Evolutionary conservation across 2,888 invertebrate species (phyloP), one percentile per base, ranked within the genome.

Genomic region (Philopedon plagiatum): DNA sequence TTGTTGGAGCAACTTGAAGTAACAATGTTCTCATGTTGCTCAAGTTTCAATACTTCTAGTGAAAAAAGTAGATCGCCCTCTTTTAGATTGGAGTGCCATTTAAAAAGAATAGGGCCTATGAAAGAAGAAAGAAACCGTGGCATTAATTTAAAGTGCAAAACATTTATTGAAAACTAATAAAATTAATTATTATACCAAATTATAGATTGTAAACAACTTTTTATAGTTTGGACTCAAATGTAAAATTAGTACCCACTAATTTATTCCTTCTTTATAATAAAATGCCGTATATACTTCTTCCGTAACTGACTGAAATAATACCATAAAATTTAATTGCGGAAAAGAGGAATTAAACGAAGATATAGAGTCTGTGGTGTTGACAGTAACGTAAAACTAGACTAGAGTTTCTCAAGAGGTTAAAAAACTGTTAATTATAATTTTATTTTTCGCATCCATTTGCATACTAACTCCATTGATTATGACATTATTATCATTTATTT

Each of bases 351-450:
- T 54, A 29, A 26, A 54, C 13, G 18, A 29, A 18, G 29, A 29
- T 26, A 13, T 29, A 7, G 18, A 13, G 9, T 8, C 29, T 29
- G 3, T 54, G 9, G 18, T 29, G 51, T 54, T 15, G 29, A 54
- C 51, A 54, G 29, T 15, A 18, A 26, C 8, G 9, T 54, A 54
- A 54, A 54, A 54, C 29, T 54, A 54, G 51, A 54, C 18, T 54
- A 29, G 8, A 29, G 18, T 21, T 54, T 54, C 51, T 13, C 51
- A 46, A 23, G 51, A 54, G 51, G 51, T 29, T 26, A 51, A 54
- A 54, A 54, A 54, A 54, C 51, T 54, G 29, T 54, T 11, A 44
- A 13, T 4, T 44, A 9, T 46, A n/a, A 8, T 15, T 54, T n/a
- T 54, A 23, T 29, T 54, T 54, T 54, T 54, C 18, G 1, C 8